Percentiles rank a stretch among this genome's conserved stretches.
Conservation (phyloP, 2,113 vertebrate genomes). For the Engystomops pustulosus region DNA sequence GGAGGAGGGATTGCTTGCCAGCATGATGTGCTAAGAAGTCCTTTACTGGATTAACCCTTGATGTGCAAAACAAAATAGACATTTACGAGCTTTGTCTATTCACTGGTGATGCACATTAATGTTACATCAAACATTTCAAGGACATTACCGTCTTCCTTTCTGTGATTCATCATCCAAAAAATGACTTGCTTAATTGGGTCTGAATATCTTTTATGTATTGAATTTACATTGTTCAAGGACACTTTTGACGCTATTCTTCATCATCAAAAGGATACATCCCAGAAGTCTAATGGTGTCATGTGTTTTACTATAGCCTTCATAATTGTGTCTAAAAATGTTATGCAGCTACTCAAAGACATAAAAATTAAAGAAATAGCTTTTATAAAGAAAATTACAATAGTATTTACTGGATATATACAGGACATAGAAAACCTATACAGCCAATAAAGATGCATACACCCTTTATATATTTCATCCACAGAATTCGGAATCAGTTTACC, state of each 20-base stretch:
- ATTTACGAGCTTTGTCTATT: background rate
- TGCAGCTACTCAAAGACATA: too few species aligned
- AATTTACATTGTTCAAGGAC: conserved; percentile 22
- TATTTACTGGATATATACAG: too few species aligned
- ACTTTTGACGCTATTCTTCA: background rate
- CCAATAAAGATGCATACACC: too few species aligned
- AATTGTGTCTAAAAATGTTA: background rate
- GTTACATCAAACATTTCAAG: conserved; percentile 14
- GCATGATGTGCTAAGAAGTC: conserved; percentile 19
- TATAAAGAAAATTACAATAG: too few species aligned
- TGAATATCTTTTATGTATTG: conserved; percentile 26
- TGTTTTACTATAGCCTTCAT: background rate
- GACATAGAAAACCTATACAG: too few species aligned
- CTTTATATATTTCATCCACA: too few species aligned
- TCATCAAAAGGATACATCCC: background rate
- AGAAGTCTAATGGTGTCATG: background rate
- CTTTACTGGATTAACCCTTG: background rate
- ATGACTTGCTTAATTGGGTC: conserved; percentile 16
- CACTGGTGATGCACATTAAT: background rate
- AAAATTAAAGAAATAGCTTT: too few species aligned
- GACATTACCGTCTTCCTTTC: background rate
- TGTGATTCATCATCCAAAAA: conserved; percentile 1
- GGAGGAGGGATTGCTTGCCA: conserved; percentile 37
- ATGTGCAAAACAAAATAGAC: background rate
- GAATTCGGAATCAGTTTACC: too few species aligned